phyloP scores from a whole-genome alignment of 2,113 vertebrate genomes.

The Otocyon megalotis region DNA sequence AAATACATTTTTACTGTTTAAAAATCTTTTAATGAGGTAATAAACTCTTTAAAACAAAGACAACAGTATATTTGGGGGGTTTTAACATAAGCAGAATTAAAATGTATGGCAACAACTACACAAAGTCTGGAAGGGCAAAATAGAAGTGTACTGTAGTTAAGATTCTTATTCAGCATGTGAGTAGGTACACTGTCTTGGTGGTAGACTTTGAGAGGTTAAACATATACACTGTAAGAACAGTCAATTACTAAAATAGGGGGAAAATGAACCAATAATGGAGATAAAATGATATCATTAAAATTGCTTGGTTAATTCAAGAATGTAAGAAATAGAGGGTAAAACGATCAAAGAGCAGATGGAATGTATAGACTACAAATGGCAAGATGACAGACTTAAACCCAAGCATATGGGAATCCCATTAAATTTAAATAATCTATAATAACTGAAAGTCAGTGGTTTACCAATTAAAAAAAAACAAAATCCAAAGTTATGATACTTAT shows the following conservation, averaged over 20 bases:
- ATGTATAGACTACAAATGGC: not conserved
- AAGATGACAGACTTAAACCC: not conserved
- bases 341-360: not conserved
- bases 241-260: not conserved
- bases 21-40: not conserved
- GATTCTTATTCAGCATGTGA: not conserved
- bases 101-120: not conserved
- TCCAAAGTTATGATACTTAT: not conserved
- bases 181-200: not conserved
- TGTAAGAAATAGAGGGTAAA: not conserved
- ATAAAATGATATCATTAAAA: not conserved
- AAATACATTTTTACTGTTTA: not conserved
- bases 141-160: not conserved
- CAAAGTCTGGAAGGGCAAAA: not conserved
- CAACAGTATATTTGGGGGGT: not conserved
- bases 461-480: not conserved
- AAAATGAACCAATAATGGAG: not conserved
- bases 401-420: not conserved
- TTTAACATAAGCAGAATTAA: not conserved
- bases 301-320: not conserved
- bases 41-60: not conserved
- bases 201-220: not conserved
- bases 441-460: not conserved
- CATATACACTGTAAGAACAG: not conserved
- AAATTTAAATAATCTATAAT: not conserved